Base-by-base conservation (phyloP, 2,888 invertebrate species). In the Tolmerus cingulatus region DNA sequence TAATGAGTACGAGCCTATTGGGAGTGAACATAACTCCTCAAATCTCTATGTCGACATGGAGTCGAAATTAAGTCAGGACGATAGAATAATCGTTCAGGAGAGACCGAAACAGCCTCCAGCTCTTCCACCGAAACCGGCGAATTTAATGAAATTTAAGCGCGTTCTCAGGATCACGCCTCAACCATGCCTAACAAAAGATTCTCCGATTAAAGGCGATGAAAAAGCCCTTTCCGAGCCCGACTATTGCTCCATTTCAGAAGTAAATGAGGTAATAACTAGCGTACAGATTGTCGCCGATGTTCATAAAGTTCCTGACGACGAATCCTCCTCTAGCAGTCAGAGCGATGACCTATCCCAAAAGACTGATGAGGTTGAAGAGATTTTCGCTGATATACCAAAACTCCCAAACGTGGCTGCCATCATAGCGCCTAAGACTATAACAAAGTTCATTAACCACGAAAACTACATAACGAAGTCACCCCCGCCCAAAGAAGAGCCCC, bases 41-140 rank as follows among this genome's bases (percentile, higher is more conserved):
- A 95, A 95, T 89, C 94, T 95, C 88, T 96, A 96, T 92, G 94
- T 95, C 30, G 93, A 94, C 89, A 95, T 96, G 92, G 95, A 95
- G 87, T 93, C 93, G 57, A 94, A 94, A 87, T 91, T 90, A 84
- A 93, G 92, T 88, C 90, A 91, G 86, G 92, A 92, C 88, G 91
- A 93, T 82, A 93, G 93, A 19, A 34, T 77, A 27, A 74, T 87
- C 27, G 40, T 57, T 0, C 78, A 77, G 76, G 85, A 90, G 87
- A 95, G 95, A 92, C 95, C 95, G 93, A 95, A 90, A 93, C 95
- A 89, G 89, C 96, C 96, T 87, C 96, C 96, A 86, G 96, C 96
- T 89, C 92, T 97, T 91, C 96, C 97, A 88, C 96, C 97, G 77
- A 96, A 97, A 93, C 96, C 96, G 90, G 95, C 95, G 89, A 96